Base-by-base conservation (phyloP, 2,113 vertebrate genomes). In the Vidua chalybeata region DNA sequence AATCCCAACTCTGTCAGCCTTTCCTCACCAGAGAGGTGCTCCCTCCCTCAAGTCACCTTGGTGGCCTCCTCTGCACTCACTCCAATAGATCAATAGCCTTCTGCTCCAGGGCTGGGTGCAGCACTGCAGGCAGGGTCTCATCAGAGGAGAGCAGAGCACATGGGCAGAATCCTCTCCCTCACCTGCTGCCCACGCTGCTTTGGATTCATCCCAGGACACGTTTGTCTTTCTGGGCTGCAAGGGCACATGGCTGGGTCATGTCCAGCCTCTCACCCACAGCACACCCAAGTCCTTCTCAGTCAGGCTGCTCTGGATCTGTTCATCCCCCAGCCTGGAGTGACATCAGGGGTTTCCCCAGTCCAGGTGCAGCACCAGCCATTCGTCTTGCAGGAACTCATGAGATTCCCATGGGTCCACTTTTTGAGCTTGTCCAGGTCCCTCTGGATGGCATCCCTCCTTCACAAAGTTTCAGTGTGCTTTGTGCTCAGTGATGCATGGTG, bases 341-440 rank as follows among this genome's bases (percentile, higher is more conserved):
- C 5, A 41, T 1, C 0, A 0, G 8, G 13, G 8, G 8, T 5
- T 68, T 30, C 14, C 17, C 9, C 1, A 1, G 7, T 5, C 63
- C 46, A 23, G 23, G 15, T 16, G 8, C 39, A 69, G 23, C 18
- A 87, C 10, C 73, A 46, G 28, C 55, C 46, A 39, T 1, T 33
- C 23, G 23, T 54, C 23, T 46, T 54, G 39, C 11, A 54, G 15
- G 19, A 87, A 3, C 23, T 19, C n/a, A 19, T 11, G 18, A 54
- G 64, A 28, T 28, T 33, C 12, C 37, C 17, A 35, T 3, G 8
- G 15, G 18, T 21, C 4, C 79, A 49, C 12, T 56, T 37, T 35
- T 8, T 15, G 3, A 77, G 15, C n/a, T 43, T 58, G 31, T 46
- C 30, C 39, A 61, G 24, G 63, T n/a, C 24, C 62, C 48, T 61